Evolutionary conservation across 2,888 invertebrate species (phyloP), one percentile per base, ranked within the genome.

Genomic region (Dichetophora obliterata): DNA sequence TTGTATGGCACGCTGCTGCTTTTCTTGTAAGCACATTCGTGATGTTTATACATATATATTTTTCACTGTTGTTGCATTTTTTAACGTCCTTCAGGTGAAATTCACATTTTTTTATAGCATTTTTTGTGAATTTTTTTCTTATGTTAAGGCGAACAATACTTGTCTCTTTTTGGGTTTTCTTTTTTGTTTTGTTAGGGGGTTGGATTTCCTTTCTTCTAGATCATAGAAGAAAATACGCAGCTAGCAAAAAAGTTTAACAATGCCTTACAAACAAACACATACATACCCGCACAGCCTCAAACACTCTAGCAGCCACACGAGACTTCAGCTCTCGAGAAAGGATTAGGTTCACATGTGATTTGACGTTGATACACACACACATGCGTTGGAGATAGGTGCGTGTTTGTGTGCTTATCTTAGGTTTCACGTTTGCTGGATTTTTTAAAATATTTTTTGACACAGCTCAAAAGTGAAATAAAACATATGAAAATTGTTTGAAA

Each of bases 1-100:
- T 27, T 57, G 22, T 34, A 70, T 57, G 57, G 31, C 11, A 37
- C 5, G 11, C 57, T n/a, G 9, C 19, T 34, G 9, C 54, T 11
- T 37, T 8, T 54, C 14, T 37, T 19, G 19, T 22, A 1, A 3
- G 22, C 5, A 34, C 4, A 24, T 50, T 50, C 0, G n/a, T 34
- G 5, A 50, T 31, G 34, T n/a, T 52, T 24, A 31, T 27, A 50
- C 3, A 6, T 50, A 37, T 27, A 6, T 65, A n/a, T 65, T 65
- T 16, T 11, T 24, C n/a, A 50, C 16, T 50, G 16, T 19, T 52
- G 69, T 24, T 27, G 31, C 5, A 52, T 27, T 24, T 69, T 65
- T 22, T 11, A 22, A 48, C 50, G 69, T 69, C 57, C 71, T 71
- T 71, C 59, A 71, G 59, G 57, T 57, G 59, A 71, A 57, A 57